Evolutionary conservation across 2,888 invertebrate genomes (phyloP), one percentile per base, ranked within the genome.

Genomic region (Tridacna gigas): DNA sequence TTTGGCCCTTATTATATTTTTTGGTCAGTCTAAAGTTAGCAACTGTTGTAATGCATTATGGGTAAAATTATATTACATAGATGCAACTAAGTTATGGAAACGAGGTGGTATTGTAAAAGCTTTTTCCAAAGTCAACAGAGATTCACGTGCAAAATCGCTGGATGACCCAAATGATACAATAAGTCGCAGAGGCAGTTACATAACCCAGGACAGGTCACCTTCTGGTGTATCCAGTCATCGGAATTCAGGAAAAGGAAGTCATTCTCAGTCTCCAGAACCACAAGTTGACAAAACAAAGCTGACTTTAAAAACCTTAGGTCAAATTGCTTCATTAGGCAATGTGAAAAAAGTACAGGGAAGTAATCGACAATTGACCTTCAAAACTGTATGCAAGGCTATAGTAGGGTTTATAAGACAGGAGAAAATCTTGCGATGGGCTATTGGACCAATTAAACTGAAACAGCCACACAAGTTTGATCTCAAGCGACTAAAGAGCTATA

Each of bases 401-500:
- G 79, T 84, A 65, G 83, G 79, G 13, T 90, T 88, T 69, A 76
- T 90, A 15, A 80, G 86, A 47, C 89, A 90, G 56, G 89, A 90
- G 74, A 88, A 86, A 37, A 82, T 88, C 22, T 75, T 90, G 9
- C 71, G 86, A 75, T 63, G 74, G 28, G 89, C 88, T 20, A 81
- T 90, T 56, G 89, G 89, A 56, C 82, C 86, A 47, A 85, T 88
- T 20, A 86, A 77, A 63, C 79, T 86, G 45, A 86, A 88, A 47
- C 82, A 86, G 26, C 85, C 86, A 66, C 77, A 84, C 66, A 89
- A 85, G 75, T 86, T 87, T 88, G 86, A 90, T 82, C 78, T 89
- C 76, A 83, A 83, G 26, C 85, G 86, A 60, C 78, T 90, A 26
- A 87, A 86, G 67, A 85, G 56, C n/a, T 90, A 84, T 80, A 75